Evolutionary conservation across 2,797 vertebrate species (phyloP).

Genomic region (Ptychobarbus kaznakovi): DNA sequence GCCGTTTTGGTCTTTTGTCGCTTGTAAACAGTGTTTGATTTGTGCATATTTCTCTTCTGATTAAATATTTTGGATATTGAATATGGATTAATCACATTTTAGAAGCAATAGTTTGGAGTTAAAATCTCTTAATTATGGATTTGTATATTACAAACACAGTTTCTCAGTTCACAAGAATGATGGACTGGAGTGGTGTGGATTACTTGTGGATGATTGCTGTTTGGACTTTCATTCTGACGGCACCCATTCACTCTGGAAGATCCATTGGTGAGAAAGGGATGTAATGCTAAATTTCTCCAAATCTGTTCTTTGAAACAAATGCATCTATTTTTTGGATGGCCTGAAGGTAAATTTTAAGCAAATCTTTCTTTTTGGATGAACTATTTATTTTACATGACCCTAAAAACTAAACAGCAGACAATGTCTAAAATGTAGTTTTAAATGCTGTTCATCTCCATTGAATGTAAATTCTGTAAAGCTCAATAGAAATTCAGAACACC

Average conservation of each 20-base stretch:
- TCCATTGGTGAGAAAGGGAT: not conserved
- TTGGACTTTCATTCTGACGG: too few species aligned
- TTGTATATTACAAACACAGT: not conserved
- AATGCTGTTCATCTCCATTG: not conserved
- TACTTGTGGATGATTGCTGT: too few species aligned
- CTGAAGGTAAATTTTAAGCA: not conserved
- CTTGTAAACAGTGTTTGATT: not conserved
- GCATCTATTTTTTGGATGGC: not conserved
- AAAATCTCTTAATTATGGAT: not conserved
- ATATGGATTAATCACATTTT: not conserved
- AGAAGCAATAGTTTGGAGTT: not conserved
- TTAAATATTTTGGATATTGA: not conserved
- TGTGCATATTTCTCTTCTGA: not conserved
- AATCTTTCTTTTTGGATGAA: not conserved
- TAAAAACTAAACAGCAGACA: not conserved
- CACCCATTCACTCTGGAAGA: not conserved
- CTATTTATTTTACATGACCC: not conserved
- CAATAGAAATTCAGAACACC: slow-evolving; percentile 16
- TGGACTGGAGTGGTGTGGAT: not conserved
- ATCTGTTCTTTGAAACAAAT: not conserved
- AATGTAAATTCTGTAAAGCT: slow-evolving; percentile 19
- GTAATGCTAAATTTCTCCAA: not conserved
- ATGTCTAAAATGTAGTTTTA: not conserved
- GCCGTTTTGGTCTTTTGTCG: too few species aligned
- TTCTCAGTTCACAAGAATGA: not conserved